A percentile compares a stretch with the other conserved stretches of the same genome.
Conservation (phyloP, 2,113 vertebrate genomes). For the Myotis brandtii region DNA sequence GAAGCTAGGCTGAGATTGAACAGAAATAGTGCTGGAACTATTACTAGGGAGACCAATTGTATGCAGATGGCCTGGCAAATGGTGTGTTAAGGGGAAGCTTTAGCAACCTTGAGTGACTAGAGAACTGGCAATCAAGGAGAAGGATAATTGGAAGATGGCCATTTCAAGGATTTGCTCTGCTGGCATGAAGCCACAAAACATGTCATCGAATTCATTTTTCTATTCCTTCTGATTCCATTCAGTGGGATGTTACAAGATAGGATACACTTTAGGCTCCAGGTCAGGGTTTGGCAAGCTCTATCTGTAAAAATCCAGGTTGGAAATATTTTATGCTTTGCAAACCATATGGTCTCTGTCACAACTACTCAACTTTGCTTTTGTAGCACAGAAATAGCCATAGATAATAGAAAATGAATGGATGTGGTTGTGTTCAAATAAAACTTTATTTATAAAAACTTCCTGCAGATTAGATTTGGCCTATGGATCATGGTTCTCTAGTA, state of each 20-base stretch:
- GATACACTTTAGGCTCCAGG: neutral
- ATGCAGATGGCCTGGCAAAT: conserved; percentile 64
- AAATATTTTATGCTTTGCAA: conserved; percentile 38
- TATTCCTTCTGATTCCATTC: conserved; percentile 34
- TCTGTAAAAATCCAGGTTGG: neutral
- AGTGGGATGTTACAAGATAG: neutral
- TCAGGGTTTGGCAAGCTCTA: neutral
- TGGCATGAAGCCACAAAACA: conserved; percentile 45
- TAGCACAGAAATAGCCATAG: neutral
- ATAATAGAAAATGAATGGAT: neutral
- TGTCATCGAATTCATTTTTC: neutral
- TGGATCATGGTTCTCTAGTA: neutral
- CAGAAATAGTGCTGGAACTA: conserved; percentile 44
- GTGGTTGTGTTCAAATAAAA: conserved; percentile 9
- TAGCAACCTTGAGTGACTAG: conserved; percentile 35
- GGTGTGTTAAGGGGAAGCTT: neutral
- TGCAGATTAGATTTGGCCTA: neutral
- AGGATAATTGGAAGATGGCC: conserved; percentile 51
- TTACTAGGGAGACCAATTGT: conserved; percentile 18
- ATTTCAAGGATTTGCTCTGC: conserved; percentile 56
- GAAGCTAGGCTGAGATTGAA: neutral
- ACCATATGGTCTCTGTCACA: conserved; percentile 1
- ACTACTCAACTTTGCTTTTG: neutral
- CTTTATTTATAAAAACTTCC: neutral
- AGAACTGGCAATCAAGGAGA: conserved; percentile 57